Evolutionary conservation across 2,113 vertebrate species (phyloP), one percentile per base, ranked within the genome.

Genomic region (Tympanuchus pallidicinctus): DNA sequence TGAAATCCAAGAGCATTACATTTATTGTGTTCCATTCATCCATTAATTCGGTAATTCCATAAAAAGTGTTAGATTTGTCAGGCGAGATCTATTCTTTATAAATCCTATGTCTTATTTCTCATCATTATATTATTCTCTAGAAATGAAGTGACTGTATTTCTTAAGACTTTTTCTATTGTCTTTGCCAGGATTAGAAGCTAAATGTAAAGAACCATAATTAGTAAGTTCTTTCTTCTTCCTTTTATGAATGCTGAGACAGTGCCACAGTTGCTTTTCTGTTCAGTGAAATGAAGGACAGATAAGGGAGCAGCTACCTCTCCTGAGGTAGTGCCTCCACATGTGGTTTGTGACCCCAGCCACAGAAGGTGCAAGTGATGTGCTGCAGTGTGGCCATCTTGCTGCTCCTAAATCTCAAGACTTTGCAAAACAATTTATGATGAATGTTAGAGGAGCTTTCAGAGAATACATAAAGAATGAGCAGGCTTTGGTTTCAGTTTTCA

Each of bases 31-130:
- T 94, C 80, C 61, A 81, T 76, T 93, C 61, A 88, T 83, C 65
- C 17, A 88, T 65, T 86, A 91, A 93, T 88, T 90, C 57, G 30
- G 42, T 78, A 88, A 88, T 93, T 81, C 56, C 43, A 65, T 77
- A 45, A 88, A 76, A 90, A 20, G 13, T 32, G 61, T 85, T 85
- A 71, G 38, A 34, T 90, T 94, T 93, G 50, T 92, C 86, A 93
- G 76, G 28, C 34, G 65, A 83, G 56, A 56, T 47, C 56, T 83
- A 42, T 56, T 88, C 82, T 88, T 90, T 82, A 67, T 76, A 94
- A 95, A 83, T 83, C 36, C 28, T 67, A 8, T 24, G 16, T 82
- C 82, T 86, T 80, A 83, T 5, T 93, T 45, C 50, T 94, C 82
- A 93, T 72, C 30, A 45, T 60, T 77, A 19, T 69, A 67, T 90